Base-by-base conservation (phyloP, 1,140 invertebrate genomes). In the Leptinotarsa undecemlineata region DNA sequence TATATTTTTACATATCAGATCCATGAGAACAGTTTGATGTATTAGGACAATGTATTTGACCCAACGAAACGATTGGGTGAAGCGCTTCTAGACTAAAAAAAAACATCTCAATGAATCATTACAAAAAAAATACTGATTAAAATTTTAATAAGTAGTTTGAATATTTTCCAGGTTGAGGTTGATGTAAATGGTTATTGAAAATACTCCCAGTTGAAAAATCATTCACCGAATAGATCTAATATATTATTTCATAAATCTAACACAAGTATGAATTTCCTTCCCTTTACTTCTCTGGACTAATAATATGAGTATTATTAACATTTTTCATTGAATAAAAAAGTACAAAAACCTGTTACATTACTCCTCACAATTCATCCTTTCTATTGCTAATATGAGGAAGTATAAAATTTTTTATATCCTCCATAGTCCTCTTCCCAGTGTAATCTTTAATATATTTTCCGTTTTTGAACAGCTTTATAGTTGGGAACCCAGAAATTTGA, bases 391-490 rank as follows among this genome's bases (percentile, higher is more conserved):
- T 23, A 21, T 73, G 72, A 23, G 83, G 81, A 74, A 85, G 85
- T 83, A 90, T 86, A 80, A 89, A 90, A 5, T 74, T 72, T 67
- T 88, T 84, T 51, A 92, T 78, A 74, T 90, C 89, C 4, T 86
- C 82, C 73, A 86, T 88, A 80, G 87, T 89, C 81, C 91, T 84
- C 26, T 88, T 89, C 15, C 91, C 91, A 74, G 87, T 87, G 82
- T 92, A 93, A 76, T 86, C 83, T 17, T 78, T 76, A 1, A 85
- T 82, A 69, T 86, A 86, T 80, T 88, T 90, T 76, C 92, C 92
- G 68, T 89, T 89, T 81, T 91, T 88, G 82, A 92, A 93, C 79
- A 92, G 90, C 81, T 91, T 92, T 71, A 93, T 87, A 11, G 92
- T 93, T 11, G 92, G 92, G 83, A 91, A 93, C 17, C 91, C 91